Base-by-base conservation (phyloP, 2,888 invertebrate genomes). In the Hypselothyrea guttata region DNA sequence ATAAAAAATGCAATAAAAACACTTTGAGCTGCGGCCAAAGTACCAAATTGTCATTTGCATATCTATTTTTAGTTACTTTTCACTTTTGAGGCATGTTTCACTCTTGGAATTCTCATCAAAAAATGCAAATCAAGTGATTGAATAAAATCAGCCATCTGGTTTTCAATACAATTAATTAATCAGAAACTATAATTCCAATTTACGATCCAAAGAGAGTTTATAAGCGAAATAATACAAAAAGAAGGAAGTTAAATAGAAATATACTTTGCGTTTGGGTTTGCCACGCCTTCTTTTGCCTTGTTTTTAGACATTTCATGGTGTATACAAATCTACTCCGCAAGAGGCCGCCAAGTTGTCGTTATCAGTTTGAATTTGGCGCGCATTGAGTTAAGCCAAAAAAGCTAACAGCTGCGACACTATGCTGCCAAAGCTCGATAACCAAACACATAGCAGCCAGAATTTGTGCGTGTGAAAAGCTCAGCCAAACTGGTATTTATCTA, bases 401-500 rank as follows among this genome's bases (percentile, higher is more conserved):
- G 56, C 44, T 67, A 13, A 2, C 7, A 41, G 63, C 42, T 63
- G 22, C 7, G 34, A 4, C 27, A 75, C 57, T 22, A n/a, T 1
- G 1, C n/a, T 2, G 16, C 2, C 1, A 52, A 38, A 59, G 56
- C 58, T 58, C 22, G 0, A 12, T 8, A 31, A 1, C 11, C 16
- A 51, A 62, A 4, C 22, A 22, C 22, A 5, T 22, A 67, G 76
- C 68, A 33, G 33, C 27, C 48, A 48, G 72, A 54, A 72, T 48
- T 61, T 61, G 38, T 49, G 51, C 27, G 13, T 13, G 7, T n/a
- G 7, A 1, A 38, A 41, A 74, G 74, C 64, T 71, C 13, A 45
- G 22, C 33, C 49, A 71, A 77, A 74, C 75, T 55, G 59, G 78
- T 77, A 77, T 77, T 82, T 81, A 77, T 76, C 82, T 81, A 71